Base-by-base conservation (phyloP, 2,797 vertebrate genomes). In the Lacerta agilis region DNA sequence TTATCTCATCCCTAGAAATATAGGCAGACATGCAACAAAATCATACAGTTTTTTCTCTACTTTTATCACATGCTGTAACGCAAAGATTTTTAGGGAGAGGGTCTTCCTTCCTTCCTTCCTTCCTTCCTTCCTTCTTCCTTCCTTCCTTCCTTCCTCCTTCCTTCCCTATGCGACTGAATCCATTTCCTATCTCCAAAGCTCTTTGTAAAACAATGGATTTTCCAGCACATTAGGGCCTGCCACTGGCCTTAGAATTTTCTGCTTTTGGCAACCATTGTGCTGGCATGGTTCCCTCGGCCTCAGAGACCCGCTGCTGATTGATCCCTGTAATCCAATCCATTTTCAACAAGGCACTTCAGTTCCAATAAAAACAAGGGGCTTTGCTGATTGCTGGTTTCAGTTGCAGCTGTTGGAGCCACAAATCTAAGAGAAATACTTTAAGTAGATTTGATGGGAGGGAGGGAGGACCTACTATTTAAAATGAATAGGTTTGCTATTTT, bases 251-350 rank as follows among this genome's bases (percentile, higher is more conserved):
- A 93, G 92, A 94, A 94, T 95, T 96, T 94, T 95, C 88, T 91
- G 90, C 58, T 96, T 89, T 95, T 96, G 95, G 94, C 94, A 96
- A 88, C 78, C 0, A 0, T 80, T 91, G 41, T 87, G 45, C 83
- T 96, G 95, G 96, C 94, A 93, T 72, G 87, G 11, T 90, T 96
- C 93, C 95, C 93, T 93, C 87, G 88, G 92, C 88, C 92, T 94
- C 94, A 90, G 91, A 87, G 76, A 94, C 95, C 93, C 93, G 85
- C 92, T 91, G 93, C 93, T 96, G 95, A 96, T 96, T 96, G 96
- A 96, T 96, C 95, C 92, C 88, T 0, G 85, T 96, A 96, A 96
- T 95, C 95, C 93, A 95, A 96, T 95, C 93, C 94, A 95, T 96
- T 96, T 92, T 95, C 95, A 96, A 94, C 95, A 93, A 94, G 93